These are phyloP conservation scores for Lithobates sylvaticus DNA, from an alignment of 2,797 vertebrate genomes.

Conservation along the genomic window DNA sequence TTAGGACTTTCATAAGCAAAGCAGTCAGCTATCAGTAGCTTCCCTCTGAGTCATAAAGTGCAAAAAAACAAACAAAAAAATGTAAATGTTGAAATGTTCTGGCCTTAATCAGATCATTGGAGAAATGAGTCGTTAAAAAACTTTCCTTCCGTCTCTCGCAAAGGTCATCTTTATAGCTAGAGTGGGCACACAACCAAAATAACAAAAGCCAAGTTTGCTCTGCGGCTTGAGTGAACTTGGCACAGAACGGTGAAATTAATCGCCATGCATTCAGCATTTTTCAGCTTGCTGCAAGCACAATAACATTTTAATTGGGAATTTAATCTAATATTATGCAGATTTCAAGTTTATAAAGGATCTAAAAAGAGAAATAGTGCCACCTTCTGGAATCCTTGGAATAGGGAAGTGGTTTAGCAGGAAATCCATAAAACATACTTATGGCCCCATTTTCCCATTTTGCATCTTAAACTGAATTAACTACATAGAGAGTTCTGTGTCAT, in stretches of 20 bases:
- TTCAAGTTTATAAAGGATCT: not conserved
- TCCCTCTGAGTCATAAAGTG: conserved; percentile 36
- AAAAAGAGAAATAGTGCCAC: conserved; percentile 39
- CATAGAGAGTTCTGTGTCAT: no score
- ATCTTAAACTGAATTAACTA: no score
- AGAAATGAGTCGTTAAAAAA: conserved; percentile 30
- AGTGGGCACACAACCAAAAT: conserved; percentile 30
- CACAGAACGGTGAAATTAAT: conserved; percentile 42
- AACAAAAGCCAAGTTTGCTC: conserved; percentile 39
- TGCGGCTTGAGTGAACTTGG: conserved; percentile 42
- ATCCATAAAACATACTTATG: not conserved
- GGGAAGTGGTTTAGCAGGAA: not conserved
- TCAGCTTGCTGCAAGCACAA: conserved; percentile 34
- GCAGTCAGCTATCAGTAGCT: conserved; percentile 16
- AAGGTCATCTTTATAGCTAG: conserved; percentile 47
- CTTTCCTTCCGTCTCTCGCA: conserved; percentile 31
- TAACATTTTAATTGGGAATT: conserved; percentile 51
- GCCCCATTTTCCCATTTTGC: no score
- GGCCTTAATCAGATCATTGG: conserved; percentile 34
- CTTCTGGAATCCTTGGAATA: conserved; percentile 27
- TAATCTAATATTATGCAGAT: conserved; percentile 44
- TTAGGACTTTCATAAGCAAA: not conserved
- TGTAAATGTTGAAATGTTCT: conserved; percentile 30
- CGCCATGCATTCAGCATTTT: conserved; percentile 23
- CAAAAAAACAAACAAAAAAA: conserved; percentile 36